These are phyloP conservation scores for Cryptocephalus moraei DNA, from an alignment of 2,888 invertebrate genomes.

Conservation along the genomic window DNA sequence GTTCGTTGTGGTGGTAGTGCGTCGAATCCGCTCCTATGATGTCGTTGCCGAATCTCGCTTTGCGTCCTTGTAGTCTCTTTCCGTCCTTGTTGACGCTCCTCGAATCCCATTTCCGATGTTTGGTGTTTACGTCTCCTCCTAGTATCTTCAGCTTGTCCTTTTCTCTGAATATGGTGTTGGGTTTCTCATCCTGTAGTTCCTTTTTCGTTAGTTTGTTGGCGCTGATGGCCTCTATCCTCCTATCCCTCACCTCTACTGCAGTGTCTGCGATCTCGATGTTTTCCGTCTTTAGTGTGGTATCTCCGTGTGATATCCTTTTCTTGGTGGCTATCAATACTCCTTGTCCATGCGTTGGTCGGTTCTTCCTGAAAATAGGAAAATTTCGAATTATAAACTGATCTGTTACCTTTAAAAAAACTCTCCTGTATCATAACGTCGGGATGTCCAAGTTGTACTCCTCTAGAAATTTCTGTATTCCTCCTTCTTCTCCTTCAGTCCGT, in stretches of 20 bases:
- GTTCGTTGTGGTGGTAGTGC: too few relatives aligned
- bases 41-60: background rate
- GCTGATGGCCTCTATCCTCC: background rate
- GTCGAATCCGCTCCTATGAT: background rate
- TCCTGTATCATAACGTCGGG: too few relatives aligned
- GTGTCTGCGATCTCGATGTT: background rate
- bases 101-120: background rate
- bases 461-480: too few relatives aligned
- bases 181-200: background rate
- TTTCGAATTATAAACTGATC: too few relatives aligned
- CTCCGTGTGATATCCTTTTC: background rate
- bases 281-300: background rate
- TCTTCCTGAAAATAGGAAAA: too few relatives aligned
- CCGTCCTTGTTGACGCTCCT: background rate
- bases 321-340: background rate
- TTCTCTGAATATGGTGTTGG: background rate
- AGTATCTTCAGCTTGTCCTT: background rate
- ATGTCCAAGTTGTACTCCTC: too few relatives aligned
- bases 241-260: background rate
- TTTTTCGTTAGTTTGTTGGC: background rate
- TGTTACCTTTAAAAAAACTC: too few relatives aligned
- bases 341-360: background rate
- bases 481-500: too few relatives aligned
- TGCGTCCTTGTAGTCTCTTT: background rate
- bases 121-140: background rate